Base-by-base conservation (phyloP, 2,113 vertebrate genomes). In the Pitta sordida region DNA sequence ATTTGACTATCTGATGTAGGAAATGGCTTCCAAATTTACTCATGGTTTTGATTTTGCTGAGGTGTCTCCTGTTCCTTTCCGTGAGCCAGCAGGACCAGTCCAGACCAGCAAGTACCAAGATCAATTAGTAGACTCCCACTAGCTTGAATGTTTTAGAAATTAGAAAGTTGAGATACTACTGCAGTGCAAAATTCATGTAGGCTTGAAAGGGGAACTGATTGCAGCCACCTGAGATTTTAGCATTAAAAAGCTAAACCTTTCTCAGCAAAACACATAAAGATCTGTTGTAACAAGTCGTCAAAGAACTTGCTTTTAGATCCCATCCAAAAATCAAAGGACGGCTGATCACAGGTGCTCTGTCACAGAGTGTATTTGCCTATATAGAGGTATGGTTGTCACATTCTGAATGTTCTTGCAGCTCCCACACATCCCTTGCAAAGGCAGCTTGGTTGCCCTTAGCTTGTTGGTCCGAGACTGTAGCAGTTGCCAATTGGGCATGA, bases 191-290 rank as follows among this genome's bases (percentile, higher is more conserved):
- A 91, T 55, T 56, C 75, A 15, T 44, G n/a, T 44, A 39, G 29
- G 71, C 69, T 83, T 86, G 83, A 94, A 91, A 83, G 43, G 55
- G 56, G 43, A 78, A 51, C 86, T 65, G 59, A 86, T 62, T 74
- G 63, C 68, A 88, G 37, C 37, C 3, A 49, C 46, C 32, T 69
- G 60, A 77, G 43, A 91, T 86, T 67, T 92, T 77, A 74, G 59
- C 76, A 86, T 83, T 34, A 90, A 75, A 81, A 94, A 82, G 70
- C 41, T 56, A 86, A 86, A 93, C 43, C 29, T 80, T 69, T 88
- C 88, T 81, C 91, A 92, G 88, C 86, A 94, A 93, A 83, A 77
- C 59, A 62, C 12, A 1, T 0, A n/a, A 51, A 58, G 64, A 22
- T 74, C 18, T 69, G 10, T 46, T 60, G 4, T 4, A 70, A 77